Base-by-base conservation (phyloP, 2,113 vertebrate species). In the Fukomys damarensis region DNA sequence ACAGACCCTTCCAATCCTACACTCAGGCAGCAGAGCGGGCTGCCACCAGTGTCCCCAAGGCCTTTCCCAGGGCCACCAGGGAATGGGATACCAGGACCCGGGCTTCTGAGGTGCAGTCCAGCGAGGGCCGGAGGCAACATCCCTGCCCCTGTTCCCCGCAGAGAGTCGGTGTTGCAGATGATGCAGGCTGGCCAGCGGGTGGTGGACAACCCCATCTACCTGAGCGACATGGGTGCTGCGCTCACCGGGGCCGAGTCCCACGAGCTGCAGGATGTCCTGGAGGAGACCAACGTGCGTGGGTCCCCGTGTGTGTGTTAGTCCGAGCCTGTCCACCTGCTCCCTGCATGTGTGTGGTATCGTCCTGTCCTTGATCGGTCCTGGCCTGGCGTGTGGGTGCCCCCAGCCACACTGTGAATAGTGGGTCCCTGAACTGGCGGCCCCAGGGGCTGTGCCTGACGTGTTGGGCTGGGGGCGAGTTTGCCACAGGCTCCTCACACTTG, bases 131-230 rank as follows among this genome's bases (percentile, higher is more conserved):
- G 19, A 12, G 63, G 63, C 30, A 14, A 17, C 76, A 49, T 20
- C 49, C 13, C 6, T 74, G 70, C 10, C 76, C 76, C 41, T 14
- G 52, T 0, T 65, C 83, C 95, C 93, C 79, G 11, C 97, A 99
- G 99, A 63, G 99, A 99, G 97, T 99, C 99, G 0, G 99, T 99
- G n/a, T 99, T 99, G 38, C 99, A 99, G 99, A 99, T 99, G 99
- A 99, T 99, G 99, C 99, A 99, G 98, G 99, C 99, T 0, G 99
- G 99, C 22, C 99, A 99, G 72, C 98, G 99, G 32, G 99, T 99
- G 82, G 99, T 99, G 0, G 99, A 99, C 97, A 99, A 99, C 97
- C 99, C 99, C 5, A 99, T 99, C 97, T 99, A 99, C 96, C 98
- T 99, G 96, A 99, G 99, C 2, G 99, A 99, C 98, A 99, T 99